Evolutionary conservation across 1,140 invertebrate genomes (phyloP).

Genomic region (Lasioglossum baleicum): DNA sequence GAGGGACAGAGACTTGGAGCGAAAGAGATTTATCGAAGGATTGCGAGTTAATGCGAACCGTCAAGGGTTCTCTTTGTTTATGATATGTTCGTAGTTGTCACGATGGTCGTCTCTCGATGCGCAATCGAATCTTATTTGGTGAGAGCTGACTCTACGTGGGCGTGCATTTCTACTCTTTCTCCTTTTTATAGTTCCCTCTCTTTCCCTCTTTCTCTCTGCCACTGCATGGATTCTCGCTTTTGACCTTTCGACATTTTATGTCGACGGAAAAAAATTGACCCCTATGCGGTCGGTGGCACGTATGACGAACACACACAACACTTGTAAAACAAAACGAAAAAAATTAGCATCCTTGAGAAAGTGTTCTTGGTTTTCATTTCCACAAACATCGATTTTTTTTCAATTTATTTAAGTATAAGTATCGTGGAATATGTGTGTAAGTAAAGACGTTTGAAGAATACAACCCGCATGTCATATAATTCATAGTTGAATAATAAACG

Average conservation of each 20-base stretch:
- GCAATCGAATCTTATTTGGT: conserved; percentile 60
- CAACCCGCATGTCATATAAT: no score
- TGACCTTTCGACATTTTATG: conserved; percentile 44
- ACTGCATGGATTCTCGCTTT: conserved; percentile 18
- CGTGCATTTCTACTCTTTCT: conserved; percentile 36
- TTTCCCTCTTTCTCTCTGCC: conserved; percentile 21
- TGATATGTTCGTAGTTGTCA: conserved; percentile 38
- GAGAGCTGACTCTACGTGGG: conserved; percentile 50
- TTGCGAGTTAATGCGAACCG: conserved; percentile 28
- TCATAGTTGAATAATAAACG: no score
- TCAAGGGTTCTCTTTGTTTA: conserved; percentile 55
- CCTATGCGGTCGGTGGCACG: neutral
- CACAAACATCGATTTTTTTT: no score
- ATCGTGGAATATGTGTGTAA: no score
- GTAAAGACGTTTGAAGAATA: no score
- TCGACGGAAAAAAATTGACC: conserved; percentile 19
- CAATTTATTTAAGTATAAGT: no score
- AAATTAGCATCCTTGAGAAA: neutral
- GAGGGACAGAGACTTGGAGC: neutral
- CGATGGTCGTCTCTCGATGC: conserved; percentile 40
- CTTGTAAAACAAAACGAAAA: neutral
- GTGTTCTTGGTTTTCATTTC: no score
- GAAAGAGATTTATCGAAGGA: conserved; percentile 22
- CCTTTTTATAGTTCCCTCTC: neutral
- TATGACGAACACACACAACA: neutral